phyloP scores from a whole-genome alignment of 2,797 vertebrate genomes.

The Poecilia velifera region DNA sequence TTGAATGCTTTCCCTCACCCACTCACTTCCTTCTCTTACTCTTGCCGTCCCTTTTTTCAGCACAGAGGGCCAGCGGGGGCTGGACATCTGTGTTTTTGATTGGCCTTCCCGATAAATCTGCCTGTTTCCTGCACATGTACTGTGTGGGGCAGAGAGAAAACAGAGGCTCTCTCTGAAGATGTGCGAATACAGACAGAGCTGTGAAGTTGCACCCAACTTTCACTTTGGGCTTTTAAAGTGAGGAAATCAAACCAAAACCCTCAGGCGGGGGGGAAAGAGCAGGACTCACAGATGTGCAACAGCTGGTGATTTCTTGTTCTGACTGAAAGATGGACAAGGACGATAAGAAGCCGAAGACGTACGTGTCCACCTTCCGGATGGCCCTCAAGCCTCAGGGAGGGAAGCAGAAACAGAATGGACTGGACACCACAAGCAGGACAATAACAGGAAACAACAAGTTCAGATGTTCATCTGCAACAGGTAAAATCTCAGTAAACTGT shows the following conservation, averaged over 20 bases:
- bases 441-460: slow-evolving; percentile 31
- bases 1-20: slow-evolving; percentile 45
- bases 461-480: slow-evolving; percentile 55
- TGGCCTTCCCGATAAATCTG: slow-evolving; percentile 47
- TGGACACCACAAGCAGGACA: slow-evolving; percentile 6
- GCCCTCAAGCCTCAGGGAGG: slow-evolving; percentile 56
- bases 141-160: slow-evolving; percentile 28
- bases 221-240: background rate
- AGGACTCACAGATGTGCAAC: slow-evolving; percentile 25
- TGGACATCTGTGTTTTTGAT: slow-evolving; percentile 56
- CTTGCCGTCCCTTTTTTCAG: slow-evolving; percentile 20
- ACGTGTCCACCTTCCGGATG: slow-evolving; percentile 74
- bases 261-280: background rate
- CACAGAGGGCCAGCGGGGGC: slow-evolving; percentile 30
- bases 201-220: slow-evolving; percentile 21
- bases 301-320: slow-evolving; percentile 23
- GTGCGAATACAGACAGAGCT: slow-evolving; percentile 26
- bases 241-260: slow-evolving; percentile 1
- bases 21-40: slow-evolving; percentile 41
- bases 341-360: slow-evolving; percentile 63
- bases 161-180: slow-evolving; percentile 50
- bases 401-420: slow-evolving; percentile 42
- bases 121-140: slow-evolving; percentile 47
- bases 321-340: slow-evolving; percentile 69
- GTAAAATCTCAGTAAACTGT: slow-evolving; percentile 46